phyloP scores from a whole-genome alignment of 2,888 invertebrate genomes.

The Scrobipalpa costella region DNA sequence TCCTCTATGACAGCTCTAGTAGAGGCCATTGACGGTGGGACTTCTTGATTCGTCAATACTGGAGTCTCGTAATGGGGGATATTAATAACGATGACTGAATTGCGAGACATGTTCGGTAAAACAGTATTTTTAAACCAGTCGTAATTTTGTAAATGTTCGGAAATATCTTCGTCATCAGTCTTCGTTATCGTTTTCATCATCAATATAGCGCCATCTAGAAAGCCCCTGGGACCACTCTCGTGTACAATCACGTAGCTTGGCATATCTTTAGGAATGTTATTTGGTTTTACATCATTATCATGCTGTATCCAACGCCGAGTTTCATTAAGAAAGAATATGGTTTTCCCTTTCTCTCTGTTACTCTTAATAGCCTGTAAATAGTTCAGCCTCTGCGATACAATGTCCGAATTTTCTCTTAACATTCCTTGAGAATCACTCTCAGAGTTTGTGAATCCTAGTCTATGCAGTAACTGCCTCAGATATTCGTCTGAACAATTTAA shows the following conservation, averaged over 20 bases:
- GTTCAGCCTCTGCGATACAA: constrained; percentile 11
- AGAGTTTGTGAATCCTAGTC: constrained; percentile 26
- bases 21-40: background rate
- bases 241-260: constrained; percentile 19
- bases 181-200: constrained; percentile 12
- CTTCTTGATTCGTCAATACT: background rate
- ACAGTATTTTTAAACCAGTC: constrained; percentile 25
- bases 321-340: constrained; percentile 26
- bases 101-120: constrained; percentile 16
- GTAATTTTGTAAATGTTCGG: constrained; percentile 17
- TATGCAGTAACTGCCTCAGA: constrained; percentile 27
- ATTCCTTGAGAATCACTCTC: constrained; percentile 10
- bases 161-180: background rate
- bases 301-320: constrained; percentile 17
- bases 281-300: background rate
- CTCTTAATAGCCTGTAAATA: constrained; percentile 23
- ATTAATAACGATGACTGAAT: constrained; percentile 25
- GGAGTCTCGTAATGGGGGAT: background rate
- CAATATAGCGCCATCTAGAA: constrained; percentile 12
- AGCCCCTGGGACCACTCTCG: constrained; percentile 11
- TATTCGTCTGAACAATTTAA: constrained; percentile 28
- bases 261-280: background rate
- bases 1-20: constrained; percentile 21
- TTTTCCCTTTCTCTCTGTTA: constrained; percentile 18
- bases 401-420: constrained; percentile 13